Conservation (phyloP, 2,797 vertebrate species). For the Botia almorhae region DNA sequence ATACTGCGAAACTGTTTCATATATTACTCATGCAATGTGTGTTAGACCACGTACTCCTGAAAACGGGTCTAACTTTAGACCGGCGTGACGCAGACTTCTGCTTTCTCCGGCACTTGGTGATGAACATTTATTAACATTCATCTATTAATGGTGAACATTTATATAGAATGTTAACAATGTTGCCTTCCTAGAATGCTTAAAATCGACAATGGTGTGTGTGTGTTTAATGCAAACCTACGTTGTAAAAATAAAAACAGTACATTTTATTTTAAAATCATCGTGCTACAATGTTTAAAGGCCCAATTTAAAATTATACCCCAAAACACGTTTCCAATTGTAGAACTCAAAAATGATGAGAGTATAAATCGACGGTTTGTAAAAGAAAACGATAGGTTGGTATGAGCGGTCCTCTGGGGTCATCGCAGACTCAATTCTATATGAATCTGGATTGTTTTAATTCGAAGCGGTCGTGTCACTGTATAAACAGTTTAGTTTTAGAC, state of each 20-base stretch:
- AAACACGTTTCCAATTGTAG: neutral
- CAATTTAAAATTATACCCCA: neutral
- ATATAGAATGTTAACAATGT: slow-evolving; percentile 15
- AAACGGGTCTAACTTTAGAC: slow-evolving; percentile 1
- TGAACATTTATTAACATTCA: neutral
- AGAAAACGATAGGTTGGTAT: neutral
- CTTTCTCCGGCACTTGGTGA: slow-evolving; percentile 31
- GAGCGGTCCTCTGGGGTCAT: neutral
- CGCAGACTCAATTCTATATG: neutral
- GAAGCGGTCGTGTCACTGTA: neutral
- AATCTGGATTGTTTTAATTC: neutral
- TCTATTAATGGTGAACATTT: neutral
- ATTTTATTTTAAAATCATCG: slow-evolving; percentile 6
- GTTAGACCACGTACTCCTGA: neutral
- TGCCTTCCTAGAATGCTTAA: neutral
- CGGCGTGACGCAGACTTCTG: slow-evolving; percentile 12
- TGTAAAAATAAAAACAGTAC: slow-evolving; percentile 39
- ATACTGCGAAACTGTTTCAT: neutral
- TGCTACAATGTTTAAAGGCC: neutral
- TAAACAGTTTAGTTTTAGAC: too few relatives aligned
- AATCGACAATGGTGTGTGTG: slow-evolving; percentile 27
- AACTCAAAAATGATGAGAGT: neutral
- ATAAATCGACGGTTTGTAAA: neutral
- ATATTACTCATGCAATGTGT: neutral
- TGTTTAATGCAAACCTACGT: slow-evolving; percentile 27